Evolutionary conservation across 2,113 vertebrate species (phyloP).

Genomic region (Tretioscincus oriximinensis): DNA sequence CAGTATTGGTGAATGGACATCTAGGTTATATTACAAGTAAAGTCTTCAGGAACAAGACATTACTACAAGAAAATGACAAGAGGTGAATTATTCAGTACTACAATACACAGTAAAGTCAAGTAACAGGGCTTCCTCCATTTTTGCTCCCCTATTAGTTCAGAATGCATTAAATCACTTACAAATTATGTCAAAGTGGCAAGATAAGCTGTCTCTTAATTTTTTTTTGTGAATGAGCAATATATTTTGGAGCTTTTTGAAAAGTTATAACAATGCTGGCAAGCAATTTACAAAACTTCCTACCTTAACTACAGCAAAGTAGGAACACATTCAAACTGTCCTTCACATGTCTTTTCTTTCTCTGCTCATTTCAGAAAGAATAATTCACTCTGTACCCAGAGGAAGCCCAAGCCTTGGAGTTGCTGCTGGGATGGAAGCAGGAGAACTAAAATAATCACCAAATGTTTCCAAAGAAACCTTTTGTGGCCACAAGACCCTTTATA

Average conservation of each 20-base stretch:
- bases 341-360: too few relatives aligned
- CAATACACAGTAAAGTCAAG: background rate
- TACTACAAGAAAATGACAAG: background rate
- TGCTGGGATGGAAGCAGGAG: too few relatives aligned
- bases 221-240: background rate
- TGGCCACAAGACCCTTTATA: too few relatives aligned
- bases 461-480: too few relatives aligned
- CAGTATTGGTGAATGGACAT: too few relatives aligned
- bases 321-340: too few relatives aligned
- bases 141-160: too few relatives aligned
- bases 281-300: too few relatives aligned
- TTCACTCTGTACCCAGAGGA: too few relatives aligned
- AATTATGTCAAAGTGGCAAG: background rate
- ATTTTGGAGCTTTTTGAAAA: background rate
- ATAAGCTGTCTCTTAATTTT: background rate
- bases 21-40: background rate
- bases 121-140: background rate
- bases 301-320: background rate
- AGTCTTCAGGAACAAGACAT: background rate
- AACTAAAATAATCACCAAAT: too few relatives aligned
- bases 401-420: too few relatives aligned
- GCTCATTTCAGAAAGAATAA: too few relatives aligned
- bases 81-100: background rate
- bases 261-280: background rate
- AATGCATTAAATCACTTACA: background rate